Evolutionary conservation across 35 echinoderm and acorn worm genomes (phyloP), one percentile per base, ranked within the genome.

Genomic region (Heliocidaris tuberculata): DNA sequence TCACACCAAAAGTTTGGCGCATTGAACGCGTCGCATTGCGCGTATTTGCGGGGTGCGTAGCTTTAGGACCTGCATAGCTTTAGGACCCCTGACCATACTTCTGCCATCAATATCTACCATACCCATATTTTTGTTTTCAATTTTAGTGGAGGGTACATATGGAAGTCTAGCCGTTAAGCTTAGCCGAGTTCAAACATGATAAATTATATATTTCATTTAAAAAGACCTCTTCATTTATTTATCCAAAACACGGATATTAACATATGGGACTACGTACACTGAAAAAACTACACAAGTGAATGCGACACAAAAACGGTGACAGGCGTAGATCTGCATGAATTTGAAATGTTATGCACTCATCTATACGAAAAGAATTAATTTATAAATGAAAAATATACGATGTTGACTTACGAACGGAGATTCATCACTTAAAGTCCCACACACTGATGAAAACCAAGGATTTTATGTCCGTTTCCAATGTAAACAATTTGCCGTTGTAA

Each of bases 401-500:
- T 13, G 9, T 19, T 86, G 13, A 32, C 85, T 86, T 29, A 86
- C n/a, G 15, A 47, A 9, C 87, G 35, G 32, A 48, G 21, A 89
- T 47, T 16, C 87, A 89, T 47, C 24, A 89, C 31, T 30, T 89
- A 89, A 47, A 32, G 32, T 47, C 17, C 31, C 29, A 8, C 12
- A 48, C 6, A 42, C 2, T 78, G 65, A 78, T 78, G 65, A 78
- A 27, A 78, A 78, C 21, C 65, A 19, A 19, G 27, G 27, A 78
- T 42, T 27, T 78, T 78, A 89, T 4, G 31, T 12, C 87, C 12
- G 87, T 89, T 89, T 89, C 87, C 31, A 89, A 89, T 48, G 87
- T 89, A 32, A 89, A 89, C 87, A 89, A 89, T 89, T 89, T 89
- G 19, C 30, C 47, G 87, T 89, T 48, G 24, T 89, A 42, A 47